phyloP scores from a whole-genome alignment of 2,888 invertebrate genomes.

The Ariolimax columbianus region DNA sequence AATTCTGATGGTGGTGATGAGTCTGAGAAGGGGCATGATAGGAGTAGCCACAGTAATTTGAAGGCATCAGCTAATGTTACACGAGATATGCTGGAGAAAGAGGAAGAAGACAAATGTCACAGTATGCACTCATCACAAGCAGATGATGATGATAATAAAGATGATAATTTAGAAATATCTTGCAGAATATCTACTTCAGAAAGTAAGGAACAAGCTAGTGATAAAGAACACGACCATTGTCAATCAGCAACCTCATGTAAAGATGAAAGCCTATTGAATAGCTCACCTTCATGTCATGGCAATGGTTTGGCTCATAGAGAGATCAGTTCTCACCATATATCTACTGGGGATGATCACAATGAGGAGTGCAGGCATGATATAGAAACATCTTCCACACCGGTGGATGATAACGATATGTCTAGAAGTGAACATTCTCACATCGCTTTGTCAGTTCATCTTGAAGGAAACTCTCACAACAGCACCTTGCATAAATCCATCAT shows the following conservation, averaged over 20 bases:
- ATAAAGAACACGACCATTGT: not conserved
- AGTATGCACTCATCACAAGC: not conserved
- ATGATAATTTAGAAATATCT: not conserved
- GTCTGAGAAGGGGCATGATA: not conserved
- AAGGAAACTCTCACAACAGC: constrained; percentile 8
- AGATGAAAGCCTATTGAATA: not conserved
- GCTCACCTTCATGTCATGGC: not conserved
- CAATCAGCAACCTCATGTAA: not conserved
- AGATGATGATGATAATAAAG: not conserved
- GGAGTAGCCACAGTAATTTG: not conserved
- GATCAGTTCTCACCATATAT: not conserved
- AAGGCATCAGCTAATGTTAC: not conserved
- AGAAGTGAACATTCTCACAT: not conserved
- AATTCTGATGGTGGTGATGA: constrained; percentile 3
- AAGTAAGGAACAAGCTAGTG: constrained; percentile 1
- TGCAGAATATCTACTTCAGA: not conserved
- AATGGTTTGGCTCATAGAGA: not conserved
- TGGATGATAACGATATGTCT: constrained; percentile 10
- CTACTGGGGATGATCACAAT: not conserved
- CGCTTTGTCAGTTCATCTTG: not conserved
- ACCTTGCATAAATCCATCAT: not conserved
- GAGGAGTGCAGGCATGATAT: not conserved
- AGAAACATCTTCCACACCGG: not conserved
- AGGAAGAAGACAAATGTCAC: not conserved
- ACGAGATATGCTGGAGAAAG: not conserved